Evolutionary conservation across 2,113 vertebrate species (phyloP), one percentile per base, ranked within the genome.

Genomic region (Tragelaphus buxtoni): DNA sequence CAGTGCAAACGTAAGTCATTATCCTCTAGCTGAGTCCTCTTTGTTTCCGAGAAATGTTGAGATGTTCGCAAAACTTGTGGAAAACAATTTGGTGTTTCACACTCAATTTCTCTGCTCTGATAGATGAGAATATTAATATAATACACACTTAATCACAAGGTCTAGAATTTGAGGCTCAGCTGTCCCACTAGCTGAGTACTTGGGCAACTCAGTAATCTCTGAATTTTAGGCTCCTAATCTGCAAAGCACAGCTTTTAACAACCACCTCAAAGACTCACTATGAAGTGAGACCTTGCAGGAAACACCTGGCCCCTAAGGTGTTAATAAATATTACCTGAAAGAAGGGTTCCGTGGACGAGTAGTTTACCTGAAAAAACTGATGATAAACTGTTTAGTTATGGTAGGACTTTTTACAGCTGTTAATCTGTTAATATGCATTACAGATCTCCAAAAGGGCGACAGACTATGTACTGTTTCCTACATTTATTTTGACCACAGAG

Each of bases 401-500:
- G 14, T 60, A 83, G 63, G 47, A 89, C n/a, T 80, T 95, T 91
- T 90, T 61, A 96, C 22, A 93, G 53, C 17, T 35, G 90, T 79
- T 84, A 81, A 91, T 94, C 35, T 91, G 61, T 95, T 89, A 95
- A 63, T 80, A 69, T 45, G 45, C 26, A 92, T 61, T 81, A 53
- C 42, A 80, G 77, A 42, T 94, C 56, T 81, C 53, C 28, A 96
- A 90, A 49, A 90, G 53, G 10, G 13, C 28, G 85, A 4, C 60
- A 90, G 90, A 84, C 28, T 76, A 3, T 81, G 30, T 90, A 60
- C 69, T 72, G 6, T 91, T 93, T 58, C n/a, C 22, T 53, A 60
- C 8, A 83, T 84, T 87, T 95, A 87, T 56, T 92, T 88, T 96
- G 87, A 95, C 7, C 49, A 74, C 28, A 79, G 72, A 56, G 22